Evolutionary conservation across 2,113 vertebrate genomes (phyloP).

Genomic region (Hydrochoerus hydrochaeris): DNA sequence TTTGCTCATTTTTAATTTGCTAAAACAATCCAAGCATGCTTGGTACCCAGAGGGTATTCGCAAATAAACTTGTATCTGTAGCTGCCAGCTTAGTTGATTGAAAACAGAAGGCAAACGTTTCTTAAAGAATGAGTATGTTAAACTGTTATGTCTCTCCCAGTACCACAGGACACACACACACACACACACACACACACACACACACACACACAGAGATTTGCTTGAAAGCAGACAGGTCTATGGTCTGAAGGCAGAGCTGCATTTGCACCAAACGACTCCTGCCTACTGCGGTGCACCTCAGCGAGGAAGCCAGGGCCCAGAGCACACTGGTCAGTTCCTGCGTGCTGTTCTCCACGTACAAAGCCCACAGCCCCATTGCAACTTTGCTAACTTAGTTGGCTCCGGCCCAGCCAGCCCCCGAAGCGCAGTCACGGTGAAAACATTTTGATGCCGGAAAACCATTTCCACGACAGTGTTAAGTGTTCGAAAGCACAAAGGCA

Average conservation of each 20-base stretch:
- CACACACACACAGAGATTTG: constrained; percentile 49
- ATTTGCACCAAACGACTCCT: constrained; percentile 64
- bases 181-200: constrained; percentile 17
- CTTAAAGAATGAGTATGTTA: constrained; percentile 82
- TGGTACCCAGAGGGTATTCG: constrained; percentile 85
- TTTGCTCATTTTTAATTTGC: constrained; percentile 87
- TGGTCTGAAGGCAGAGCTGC: constrained; percentile 34
- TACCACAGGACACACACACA: constrained; percentile 53
- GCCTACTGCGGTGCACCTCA: constrained; percentile 8
- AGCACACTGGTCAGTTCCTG: constrained; percentile 34
- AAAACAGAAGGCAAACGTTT: constrained; percentile 86
- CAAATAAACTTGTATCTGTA: constrained; percentile 87
- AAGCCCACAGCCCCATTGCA: constrained; percentile 36
- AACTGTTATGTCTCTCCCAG: constrained; percentile 70
- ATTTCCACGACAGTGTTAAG: constrained; percentile 57
- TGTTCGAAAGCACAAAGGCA: constrained; percentile 72
- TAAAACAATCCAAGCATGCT: constrained; percentile 86
- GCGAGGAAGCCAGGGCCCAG: background rate
- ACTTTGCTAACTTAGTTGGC: constrained; percentile 77
- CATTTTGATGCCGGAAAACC: background rate
- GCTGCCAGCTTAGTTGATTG: constrained; percentile 86
- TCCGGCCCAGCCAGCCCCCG: constrained; percentile 36
- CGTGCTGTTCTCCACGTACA: constrained; percentile 38
- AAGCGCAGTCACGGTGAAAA: constrained; percentile 26
- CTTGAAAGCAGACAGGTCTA: constrained; percentile 60